Evolutionary conservation across 2,797 vertebrate species (phyloP), one percentile per base, ranked within the genome.

Genomic region (Lutjanus argentimaculatus): DNA sequence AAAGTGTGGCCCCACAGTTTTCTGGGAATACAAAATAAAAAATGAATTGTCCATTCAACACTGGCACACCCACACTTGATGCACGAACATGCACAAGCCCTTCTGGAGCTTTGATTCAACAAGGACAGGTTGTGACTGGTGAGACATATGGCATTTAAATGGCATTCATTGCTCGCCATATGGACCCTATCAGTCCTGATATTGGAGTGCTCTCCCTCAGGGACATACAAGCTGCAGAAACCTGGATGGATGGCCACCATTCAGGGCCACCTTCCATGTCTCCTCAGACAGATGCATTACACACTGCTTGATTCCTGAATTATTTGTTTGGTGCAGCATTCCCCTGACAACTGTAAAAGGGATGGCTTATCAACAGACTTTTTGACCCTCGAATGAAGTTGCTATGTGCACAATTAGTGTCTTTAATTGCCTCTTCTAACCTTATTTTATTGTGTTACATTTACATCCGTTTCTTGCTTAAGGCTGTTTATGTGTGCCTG

Each of bases 121-220:
- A 65, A 55, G 48, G 6, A 77, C 12, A 46, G 49, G 51, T 21
- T 82, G 65, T n/a, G 68, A 85, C 81, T 80, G 62, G 25, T 43
- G 77, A 80, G 73, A 87, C 88, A 88, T 75, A 88, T 86, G 82
- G 85, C 67, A 69, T 67, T 79, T 74, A 86, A 90, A 92, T 80
- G 21, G 57, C 80, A 82, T 84, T 75, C 49, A 85, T 65, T 82
- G 67, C 77, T 75, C 67, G 83, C 81, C 81, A 85, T 89, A 85
- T 88, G 82, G 87, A 69, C 49, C 17, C 16, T n/a, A 80, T 88
- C 83, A 55, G 71, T 72, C 77, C 77, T 82, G 78, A 77, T 79
- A 66, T 72, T 83, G 48, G 57, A 62, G 63, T 67, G 56, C 67
- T 74, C 48, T 77, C 76, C 87, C 87, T 79, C 43, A n/a, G 82